phyloP scores from a whole-genome alignment of 2,113 vertebrate genomes.

The Cebus imitator region DNA sequence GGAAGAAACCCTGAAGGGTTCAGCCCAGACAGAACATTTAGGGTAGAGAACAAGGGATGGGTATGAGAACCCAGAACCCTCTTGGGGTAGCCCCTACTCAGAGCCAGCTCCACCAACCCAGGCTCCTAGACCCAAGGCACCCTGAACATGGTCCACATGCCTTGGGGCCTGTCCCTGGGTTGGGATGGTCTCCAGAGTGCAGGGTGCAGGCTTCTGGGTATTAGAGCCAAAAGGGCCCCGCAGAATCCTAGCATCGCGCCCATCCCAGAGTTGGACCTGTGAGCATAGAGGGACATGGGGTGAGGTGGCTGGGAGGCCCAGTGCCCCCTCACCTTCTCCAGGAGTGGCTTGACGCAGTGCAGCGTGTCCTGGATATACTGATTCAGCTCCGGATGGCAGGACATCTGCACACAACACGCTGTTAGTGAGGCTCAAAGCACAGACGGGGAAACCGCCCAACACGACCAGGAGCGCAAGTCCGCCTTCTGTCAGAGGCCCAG shows the following conservation, averaged over 20 bases:
- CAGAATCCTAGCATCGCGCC: background rate
- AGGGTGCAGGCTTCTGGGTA: background rate
- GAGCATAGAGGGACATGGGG: background rate
- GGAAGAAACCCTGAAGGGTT: background rate
- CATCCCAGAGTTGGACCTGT: background rate
- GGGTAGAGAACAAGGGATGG: background rate
- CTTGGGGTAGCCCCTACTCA: background rate
- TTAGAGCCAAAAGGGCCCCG: background rate
- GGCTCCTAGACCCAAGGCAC: background rate
- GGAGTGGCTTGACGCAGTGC: constrained; percentile 96
- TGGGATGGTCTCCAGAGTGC: background rate
- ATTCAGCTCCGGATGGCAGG: constrained; percentile 97
- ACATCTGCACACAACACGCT: constrained; percentile 88
- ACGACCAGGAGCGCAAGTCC: background rate
- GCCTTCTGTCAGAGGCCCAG: background rate
- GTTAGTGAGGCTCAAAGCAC: background rate
- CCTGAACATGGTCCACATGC: background rate
- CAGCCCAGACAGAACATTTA: background rate
- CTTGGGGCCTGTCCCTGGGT: background rate
- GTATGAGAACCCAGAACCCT: background rate
- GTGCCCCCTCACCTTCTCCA: constrained; percentile 91
- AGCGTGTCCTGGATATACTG: constrained; percentile 98
- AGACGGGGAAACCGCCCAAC: background rate
- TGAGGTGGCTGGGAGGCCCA: background rate
- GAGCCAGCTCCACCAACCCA: background rate